These are phyloP conservation scores for Tricholauxania praeusta DNA, from an alignment of 2,888 invertebrate species.

Conservation along the genomic window DNA sequence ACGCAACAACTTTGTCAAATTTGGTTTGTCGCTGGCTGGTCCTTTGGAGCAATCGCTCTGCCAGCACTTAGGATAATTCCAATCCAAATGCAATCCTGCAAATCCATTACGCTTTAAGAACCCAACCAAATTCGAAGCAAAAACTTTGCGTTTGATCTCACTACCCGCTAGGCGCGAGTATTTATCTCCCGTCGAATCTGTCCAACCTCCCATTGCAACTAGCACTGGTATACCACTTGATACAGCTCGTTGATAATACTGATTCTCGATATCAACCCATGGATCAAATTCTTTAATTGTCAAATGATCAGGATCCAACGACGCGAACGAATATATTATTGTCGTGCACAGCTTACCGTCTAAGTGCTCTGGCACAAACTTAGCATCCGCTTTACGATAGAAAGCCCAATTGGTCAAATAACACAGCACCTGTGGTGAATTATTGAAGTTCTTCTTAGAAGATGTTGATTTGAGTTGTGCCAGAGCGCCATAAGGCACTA, in stretches of 20 bases:
- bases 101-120: slow-evolving; percentile 83
- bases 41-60: slow-evolving; percentile 90
- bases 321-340: slow-evolving; percentile 90
- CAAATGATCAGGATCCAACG: slow-evolving; percentile 83
- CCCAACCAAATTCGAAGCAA: slow-evolving; percentile 76
- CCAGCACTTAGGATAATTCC: slow-evolving; percentile 96
- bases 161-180: slow-evolving; percentile 84
- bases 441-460: slow-evolving; percentile 56
- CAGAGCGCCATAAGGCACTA: slow-evolving; percentile 57
- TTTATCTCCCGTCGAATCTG: slow-evolving; percentile 89
- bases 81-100: slow-evolving; percentile 89
- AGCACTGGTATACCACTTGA: slow-evolving; percentile 76
- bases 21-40: slow-evolving; percentile 80
- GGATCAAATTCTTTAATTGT: slow-evolving; percentile 86
- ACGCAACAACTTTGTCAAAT: slow-evolving; percentile 81
- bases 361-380: slow-evolving; percentile 88
- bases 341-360: slow-evolving; percentile 88
- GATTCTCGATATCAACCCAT: slow-evolving; percentile 89
- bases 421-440: slow-evolving; percentile 76
- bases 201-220: slow-evolving; percentile 95
- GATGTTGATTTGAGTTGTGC: slow-evolving; percentile 50
- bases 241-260: slow-evolving; percentile 83
- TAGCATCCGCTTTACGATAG: slow-evolving; percentile 84
- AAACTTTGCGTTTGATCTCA: slow-evolving; percentile 75
- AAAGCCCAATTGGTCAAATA: slow-evolving; percentile 92